Evolutionary conservation across 1,140 invertebrate genomes (phyloP).

Genomic region (Thalassaphorura encarpata): DNA sequence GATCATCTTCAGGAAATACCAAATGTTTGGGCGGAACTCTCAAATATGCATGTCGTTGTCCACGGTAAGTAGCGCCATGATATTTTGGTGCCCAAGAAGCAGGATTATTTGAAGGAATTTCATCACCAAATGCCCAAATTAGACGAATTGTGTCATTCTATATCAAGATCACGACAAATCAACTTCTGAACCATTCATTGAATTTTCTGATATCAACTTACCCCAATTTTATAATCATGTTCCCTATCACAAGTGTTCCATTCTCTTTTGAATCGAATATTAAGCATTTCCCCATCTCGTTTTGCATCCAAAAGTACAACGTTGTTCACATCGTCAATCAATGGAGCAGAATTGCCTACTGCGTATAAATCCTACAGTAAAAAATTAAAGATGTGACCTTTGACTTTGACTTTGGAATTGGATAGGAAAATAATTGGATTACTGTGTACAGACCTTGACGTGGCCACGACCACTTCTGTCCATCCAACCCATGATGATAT

Average conservation of each 20-base stretch:
- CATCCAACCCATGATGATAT: slow-evolving; percentile 71
- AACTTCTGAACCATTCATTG: background rate
- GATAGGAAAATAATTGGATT: no score
- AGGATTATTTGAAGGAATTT: slow-evolving; percentile 47
- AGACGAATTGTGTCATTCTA: slow-evolving; percentile 66
- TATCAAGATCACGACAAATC: slow-evolving; percentile 19
- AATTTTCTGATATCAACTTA: background rate
- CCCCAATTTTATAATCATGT: slow-evolving; percentile 45
- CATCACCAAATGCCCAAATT: slow-evolving; percentile 59
- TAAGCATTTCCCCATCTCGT: background rate
- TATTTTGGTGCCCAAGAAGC: slow-evolving; percentile 35
- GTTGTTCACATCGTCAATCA: background rate
- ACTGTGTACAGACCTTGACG: no score
- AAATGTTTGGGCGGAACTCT: background rate
- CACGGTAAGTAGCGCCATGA: slow-evolving; percentile 49
- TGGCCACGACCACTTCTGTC: slow-evolving; percentile 53
- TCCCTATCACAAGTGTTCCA: slow-evolving; percentile 43
- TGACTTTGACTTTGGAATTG: no score
- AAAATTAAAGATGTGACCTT: no score
- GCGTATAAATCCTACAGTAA: background rate
- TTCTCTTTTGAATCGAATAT: background rate
- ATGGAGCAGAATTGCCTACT: background rate
- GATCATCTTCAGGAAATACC: slow-evolving; percentile 8
- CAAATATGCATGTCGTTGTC: slow-evolving; percentile 53
- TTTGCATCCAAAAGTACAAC: background rate